A percentile compares a stretch with the other conserved stretches of the same genome.
phyloP scores from a whole-genome alignment of 2,888 invertebrate genomes.

The Ecliptopera silaceata region DNA sequence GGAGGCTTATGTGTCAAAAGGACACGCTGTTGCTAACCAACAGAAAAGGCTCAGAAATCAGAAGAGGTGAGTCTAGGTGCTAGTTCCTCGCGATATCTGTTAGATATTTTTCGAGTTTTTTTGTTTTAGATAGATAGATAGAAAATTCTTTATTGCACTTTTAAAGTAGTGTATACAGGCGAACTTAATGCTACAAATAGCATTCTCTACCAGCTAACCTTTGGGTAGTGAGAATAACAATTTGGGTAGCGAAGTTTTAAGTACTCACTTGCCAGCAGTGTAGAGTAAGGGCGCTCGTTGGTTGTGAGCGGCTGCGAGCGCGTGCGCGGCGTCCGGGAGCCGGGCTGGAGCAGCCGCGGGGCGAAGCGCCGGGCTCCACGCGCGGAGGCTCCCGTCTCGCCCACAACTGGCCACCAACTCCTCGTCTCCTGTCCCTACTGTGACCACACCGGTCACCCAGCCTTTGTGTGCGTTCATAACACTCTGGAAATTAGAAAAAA shows the following conservation, averaged over 20 bases:
- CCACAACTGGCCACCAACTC: conserved; percentile 87
- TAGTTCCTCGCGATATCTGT: no score
- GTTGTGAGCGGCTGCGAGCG: conserved; percentile 81
- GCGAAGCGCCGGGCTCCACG: conserved; percentile 89
- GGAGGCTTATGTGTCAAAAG: no score
- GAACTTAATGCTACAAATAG: no score
- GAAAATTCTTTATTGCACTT: no score
- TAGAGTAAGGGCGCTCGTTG: conserved; percentile 77
- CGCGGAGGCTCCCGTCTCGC: conserved; percentile 88
- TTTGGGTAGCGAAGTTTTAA: background rate
- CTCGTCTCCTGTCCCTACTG: conserved; percentile 41
- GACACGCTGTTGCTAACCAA: no score
- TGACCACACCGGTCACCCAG: conserved; percentile 90
- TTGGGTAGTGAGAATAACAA: no score
- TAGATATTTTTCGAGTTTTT: no score
- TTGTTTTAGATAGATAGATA: no score
- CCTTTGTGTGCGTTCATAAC: conserved; percentile 94
- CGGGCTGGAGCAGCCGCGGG: conserved; percentile 62
- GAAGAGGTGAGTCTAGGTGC: no score
- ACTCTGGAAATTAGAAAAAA: conserved; percentile 59
- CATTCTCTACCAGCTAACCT: no score
- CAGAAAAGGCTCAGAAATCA: no score
- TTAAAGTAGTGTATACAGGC: no score
- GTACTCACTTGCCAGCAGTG: conserved; percentile 92
- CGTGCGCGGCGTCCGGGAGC: conserved; percentile 84